Base-by-base conservation (phyloP, 2,113 vertebrate genomes). In the Erpornis zantholeuca region DNA sequence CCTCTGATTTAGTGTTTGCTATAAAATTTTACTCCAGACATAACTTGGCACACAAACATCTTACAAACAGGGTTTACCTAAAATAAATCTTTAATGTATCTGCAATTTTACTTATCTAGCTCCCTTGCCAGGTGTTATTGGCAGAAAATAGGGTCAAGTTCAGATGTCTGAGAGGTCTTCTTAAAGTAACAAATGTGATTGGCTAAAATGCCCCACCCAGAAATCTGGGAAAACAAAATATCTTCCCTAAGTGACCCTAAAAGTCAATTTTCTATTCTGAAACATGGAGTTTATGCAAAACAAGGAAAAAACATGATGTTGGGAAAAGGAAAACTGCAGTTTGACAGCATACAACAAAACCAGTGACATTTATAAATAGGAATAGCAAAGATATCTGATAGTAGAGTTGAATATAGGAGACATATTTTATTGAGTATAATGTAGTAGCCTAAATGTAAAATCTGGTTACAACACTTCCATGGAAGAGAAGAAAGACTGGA, bases 11-110 rank as follows among this genome's bases (percentile, higher is more conserved):
- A 86, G 40, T 53, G 59, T 70, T 93, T 92, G 85, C 75, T 88
- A 68, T 92, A 92, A 96, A 97, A 88, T 23, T 83, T 88, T 78
- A 86, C 25, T 93, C 64, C 88, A 95, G 54, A 87, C 86, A 86
- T 49, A 92, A 94, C 61, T 93, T 95, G 88, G 94, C 94, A 86
- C 31, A 60, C 12, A 86, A 85, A 49, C 6, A 40, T 44, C 52
- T 90, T 85, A 82, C 21, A 77, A 84, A 63, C 27, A 86, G 29
- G 7, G 56, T 90, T 81, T 81, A 92, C 68, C 40, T 73, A 88
- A 66, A 95, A 93, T 70, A 93, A 83, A 73, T 81, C 82, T 80
- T 92, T n/a, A 93, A 29, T 36, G 63, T 78, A 94, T 94, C 76
- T 96, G 85, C 68, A 81, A 45, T 83, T 91, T 70, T 90, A 80